These are phyloP conservation scores for Falco concolor DNA, from an alignment of 2,797 vertebrate genomes.

Conservation along the genomic window DNA sequence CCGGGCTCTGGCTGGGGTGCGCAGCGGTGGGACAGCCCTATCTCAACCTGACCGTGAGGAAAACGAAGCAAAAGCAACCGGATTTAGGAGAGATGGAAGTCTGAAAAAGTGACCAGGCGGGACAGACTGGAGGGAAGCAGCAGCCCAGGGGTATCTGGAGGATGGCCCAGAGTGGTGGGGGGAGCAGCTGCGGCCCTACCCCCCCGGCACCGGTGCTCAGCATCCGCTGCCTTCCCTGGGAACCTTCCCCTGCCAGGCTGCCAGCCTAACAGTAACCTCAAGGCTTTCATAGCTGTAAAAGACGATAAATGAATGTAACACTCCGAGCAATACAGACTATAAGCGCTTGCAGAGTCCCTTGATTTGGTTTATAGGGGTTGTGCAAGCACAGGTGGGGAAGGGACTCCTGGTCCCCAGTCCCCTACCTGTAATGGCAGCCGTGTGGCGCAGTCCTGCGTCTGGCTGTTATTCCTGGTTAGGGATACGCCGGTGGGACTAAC, in stretches of 20 bases:
- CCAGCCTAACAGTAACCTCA: neutral
- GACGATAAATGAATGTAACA: neutral
- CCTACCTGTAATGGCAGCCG: neutral
- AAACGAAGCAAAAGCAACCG: neutral
- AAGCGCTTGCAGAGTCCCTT: neutral
- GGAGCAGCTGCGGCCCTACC: neutral
- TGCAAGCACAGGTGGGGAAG: neutral
- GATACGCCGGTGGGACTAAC: neutral
- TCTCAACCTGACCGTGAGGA: neutral
- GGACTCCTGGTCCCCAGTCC: neutral
- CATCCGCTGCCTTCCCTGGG: rapidly evolving
- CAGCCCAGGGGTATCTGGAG: neutral
- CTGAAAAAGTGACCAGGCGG: neutral
- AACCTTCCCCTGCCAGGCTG: neutral
- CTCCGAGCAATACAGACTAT: neutral
- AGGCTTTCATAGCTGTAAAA: neutral
- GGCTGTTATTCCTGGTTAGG: neutral
- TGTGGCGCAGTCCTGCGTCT: neutral
- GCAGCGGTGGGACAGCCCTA: neutral
- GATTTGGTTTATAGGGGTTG: neutral
- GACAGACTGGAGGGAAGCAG: neutral
- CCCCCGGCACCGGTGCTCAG: too few species aligned
- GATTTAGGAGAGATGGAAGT: neutral
- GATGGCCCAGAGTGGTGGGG: neutral
- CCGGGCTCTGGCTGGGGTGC: neutral